Base-by-base conservation (phyloP, 2,797 vertebrate species). In the Pteropus rufus region DNA sequence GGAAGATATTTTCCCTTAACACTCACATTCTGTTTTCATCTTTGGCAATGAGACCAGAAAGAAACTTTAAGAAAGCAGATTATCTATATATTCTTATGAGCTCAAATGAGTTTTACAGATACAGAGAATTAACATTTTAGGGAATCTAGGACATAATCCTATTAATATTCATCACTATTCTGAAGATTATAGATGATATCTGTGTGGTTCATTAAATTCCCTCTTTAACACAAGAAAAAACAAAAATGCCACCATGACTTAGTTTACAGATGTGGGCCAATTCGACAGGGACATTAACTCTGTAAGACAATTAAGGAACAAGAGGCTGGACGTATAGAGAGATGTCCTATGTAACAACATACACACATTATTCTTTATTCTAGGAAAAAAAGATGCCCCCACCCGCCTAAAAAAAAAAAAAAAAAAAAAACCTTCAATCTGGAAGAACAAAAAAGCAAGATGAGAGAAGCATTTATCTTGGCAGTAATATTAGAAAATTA, bases 91-190 rank as follows among this genome's bases (percentile, higher is more conserved):
- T 54, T 91, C 64, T 79, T 79, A 70, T 11, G 36, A 96, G 76
- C 44, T 96, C 65, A 72, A 69, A n/a, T 91, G 46, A 96, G 26
- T 85, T 92, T 96, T 95, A 77, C 26, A 93, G 49, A 94, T 16
- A 93, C 29, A 72, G 60, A 60, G 60, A 70, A 72, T 75, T 79
- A 80, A 70, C 54, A 91, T 84, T 67, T 95, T 76, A 91, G 86
- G 52, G 91, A 91, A 88, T 60, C 7, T 87, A 93, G 83, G 64
- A 80, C 34, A 87, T 91, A 89, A 83, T 65, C 58, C 79, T 79
- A 93, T 91, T 62, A 89, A 90, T 97, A 93, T 85, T 95, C 77
- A 93, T 54, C 67, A 70, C 65, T 85, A 65, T 73, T 82, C 62
- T 82, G 62, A 24, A 88, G 83, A 82, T 76, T 87, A 95, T 23